A percentile compares a stretch with the other conserved stretches of the same genome.
phyloP scores from a whole-genome alignment of 2,888 invertebrate genomes.

The Villa cingulata region DNA sequence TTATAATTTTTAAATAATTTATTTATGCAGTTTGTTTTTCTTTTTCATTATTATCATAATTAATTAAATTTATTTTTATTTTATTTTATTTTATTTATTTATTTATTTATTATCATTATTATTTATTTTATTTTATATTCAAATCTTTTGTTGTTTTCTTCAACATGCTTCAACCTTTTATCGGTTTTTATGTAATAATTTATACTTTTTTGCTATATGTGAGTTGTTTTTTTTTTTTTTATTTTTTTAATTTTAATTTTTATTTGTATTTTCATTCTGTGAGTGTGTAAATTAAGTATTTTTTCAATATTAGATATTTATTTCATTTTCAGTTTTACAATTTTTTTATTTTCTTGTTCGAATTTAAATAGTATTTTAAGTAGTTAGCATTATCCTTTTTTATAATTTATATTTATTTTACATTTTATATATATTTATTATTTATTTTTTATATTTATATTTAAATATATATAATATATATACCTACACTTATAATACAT shows the following conservation, averaged over 20 bases:
- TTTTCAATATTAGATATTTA: no score
- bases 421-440: neutral
- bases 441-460: neutral
- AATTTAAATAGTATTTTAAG: no score
- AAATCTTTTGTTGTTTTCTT: neutral
- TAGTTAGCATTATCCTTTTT: no score
- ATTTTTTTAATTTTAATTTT: neutral
- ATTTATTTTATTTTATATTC: neutral
- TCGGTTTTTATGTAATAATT: no score
- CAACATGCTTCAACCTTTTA: neutral
- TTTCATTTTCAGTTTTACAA: no score
- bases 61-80: neutral
- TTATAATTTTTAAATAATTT: conserved; percentile 13
- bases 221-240: no score
- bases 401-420: neutral
- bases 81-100: neutral
- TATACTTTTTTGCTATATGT: neutral
- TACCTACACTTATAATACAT: conserved; percentile 15
- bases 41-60: neutral
- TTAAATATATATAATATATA: conserved; percentile 3
- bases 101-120: neutral
- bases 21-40: conserved; percentile 12
- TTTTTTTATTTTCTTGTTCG: no score
- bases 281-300: no score
- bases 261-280: no score